Base-by-base conservation (phyloP, 2,888 invertebrate genomes). In the Cantharis lateralis region DNA sequence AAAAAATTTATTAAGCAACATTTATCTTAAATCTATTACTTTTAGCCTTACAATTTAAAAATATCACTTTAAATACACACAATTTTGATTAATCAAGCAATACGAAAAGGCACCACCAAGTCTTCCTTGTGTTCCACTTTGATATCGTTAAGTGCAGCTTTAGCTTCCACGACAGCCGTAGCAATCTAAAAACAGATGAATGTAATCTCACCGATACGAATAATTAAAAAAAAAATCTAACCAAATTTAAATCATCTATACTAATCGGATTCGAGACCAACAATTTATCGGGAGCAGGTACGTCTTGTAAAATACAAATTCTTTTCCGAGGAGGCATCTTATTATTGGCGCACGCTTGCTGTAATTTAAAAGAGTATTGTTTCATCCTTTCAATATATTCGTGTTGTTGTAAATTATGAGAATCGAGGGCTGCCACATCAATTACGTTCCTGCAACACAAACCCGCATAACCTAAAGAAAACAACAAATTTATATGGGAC, bases 381-480 rank as follows among this genome's bases (percentile, higher is more conserved):
- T 93, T 93, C 81, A 94, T 93, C 80, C 95, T 91, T 84, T 97
- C 97, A 84, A 93, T 91, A 88, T 95, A 96, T 87, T 96, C 97
- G 84, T 95, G 95, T 82, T 96, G 95, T 84, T 97, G 97, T 76
- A 97, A 89, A 83, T 94, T 94, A 87, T 96, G 96, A 10, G 95
- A 94, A 80, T 96, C 97, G 82, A 96, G 90, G 2, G 97, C 96
- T 71, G 96, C 95, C n/a, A 97, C 96, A 89, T 97, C 97, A 84
- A 97, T 97, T 77, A 97, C 96, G 89, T 96, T 96, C 77, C 96
- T 96, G 88, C 10, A 89, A 83, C 20, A 71, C 9, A 63, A 63
- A 71, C 15, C 18, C 13, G 7, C n/a, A 61, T 48, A 48, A 48
- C 69, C 7, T 48, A 61, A n/a, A 48, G 9, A 48, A 9, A n/a